Conservation (phyloP, 37 sponge, comb jelly and placozoan species). For the Cladorhizidae sp. region DNA sequence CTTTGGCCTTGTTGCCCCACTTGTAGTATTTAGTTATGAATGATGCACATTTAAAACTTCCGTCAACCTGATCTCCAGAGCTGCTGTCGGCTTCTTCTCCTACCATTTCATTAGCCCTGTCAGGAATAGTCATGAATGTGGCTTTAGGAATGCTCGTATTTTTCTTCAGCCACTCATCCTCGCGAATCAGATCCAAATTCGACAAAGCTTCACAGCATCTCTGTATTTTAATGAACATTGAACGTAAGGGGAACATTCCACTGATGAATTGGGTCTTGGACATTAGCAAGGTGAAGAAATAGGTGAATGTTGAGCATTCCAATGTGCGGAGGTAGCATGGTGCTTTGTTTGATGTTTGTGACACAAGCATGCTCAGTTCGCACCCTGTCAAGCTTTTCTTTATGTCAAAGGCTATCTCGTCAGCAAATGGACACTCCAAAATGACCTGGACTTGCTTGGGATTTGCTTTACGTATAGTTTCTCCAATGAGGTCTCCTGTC, state of each 20-base stretch:
- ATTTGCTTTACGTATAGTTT: constrained; percentile 12
- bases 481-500: constrained; percentile 18
- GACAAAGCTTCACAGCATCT: constrained; percentile 40
- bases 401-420: neutral
- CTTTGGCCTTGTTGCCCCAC: neutral
- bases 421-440: constrained; percentile 50
- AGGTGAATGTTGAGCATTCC: constrained; percentile 45
- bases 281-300: neutral
- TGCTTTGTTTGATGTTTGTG: constrained; percentile 13
- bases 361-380: constrained; percentile 1
- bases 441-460: constrained; percentile 42
- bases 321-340: constrained; percentile 26
- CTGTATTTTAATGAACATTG: neutral
- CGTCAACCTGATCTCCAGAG: neutral
- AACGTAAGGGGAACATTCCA: constrained; percentile 20
- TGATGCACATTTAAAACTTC: neutral
- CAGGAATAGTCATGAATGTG: neutral
- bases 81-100: neutral
- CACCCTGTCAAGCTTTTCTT: neutral
- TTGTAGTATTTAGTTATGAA: constrained; percentile 7
- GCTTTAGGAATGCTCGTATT: neutral
- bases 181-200: constrained; percentile 16
- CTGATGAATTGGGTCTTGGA: neutral
- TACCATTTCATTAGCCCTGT: neutral
- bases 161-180: neutral